Conservation (phyloP, 2,797 vertebrate genomes). For the Enteromius trimaculatus region DNA sequence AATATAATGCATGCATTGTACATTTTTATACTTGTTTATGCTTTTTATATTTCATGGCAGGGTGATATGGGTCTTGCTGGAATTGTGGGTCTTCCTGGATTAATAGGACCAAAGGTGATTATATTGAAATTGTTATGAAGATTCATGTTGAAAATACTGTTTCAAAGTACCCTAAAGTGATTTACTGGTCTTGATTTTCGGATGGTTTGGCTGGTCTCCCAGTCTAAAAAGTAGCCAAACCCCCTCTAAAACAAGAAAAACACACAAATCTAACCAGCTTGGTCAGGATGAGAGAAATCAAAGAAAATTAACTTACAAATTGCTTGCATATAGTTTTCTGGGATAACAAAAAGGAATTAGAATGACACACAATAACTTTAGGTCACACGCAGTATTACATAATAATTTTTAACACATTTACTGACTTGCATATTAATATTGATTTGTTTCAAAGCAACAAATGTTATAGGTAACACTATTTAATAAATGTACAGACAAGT, state of each 20-base stretch:
- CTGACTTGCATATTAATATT: neutral
- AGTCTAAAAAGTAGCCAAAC: neutral
- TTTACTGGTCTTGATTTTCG: neutral
- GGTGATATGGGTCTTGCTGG: conserved; percentile 90
- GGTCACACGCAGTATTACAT: neutral
- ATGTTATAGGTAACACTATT: neutral
- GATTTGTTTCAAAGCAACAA: neutral
- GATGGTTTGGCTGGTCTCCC: neutral
- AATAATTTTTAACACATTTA: neutral
- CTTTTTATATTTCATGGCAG: conserved; percentile 71
- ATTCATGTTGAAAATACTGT: neutral
- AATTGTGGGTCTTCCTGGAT: conserved; percentile 86
- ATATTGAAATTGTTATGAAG: conserved; percentile 20
- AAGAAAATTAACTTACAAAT: neutral
- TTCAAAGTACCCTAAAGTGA: neutral
- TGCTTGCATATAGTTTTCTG: neutral
- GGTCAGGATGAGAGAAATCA: neutral
- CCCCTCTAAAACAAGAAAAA: neutral
- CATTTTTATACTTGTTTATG: conserved; percentile 16
- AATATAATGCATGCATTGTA: neutral
- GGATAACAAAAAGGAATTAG: neutral
- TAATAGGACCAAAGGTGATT: conserved; percentile 90
- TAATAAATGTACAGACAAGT: neutral
- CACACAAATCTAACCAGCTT: neutral
- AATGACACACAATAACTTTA: neutral